phyloP scores from a whole-genome alignment of 2,113 vertebrate genomes.

The Rhineura floridana region DNA sequence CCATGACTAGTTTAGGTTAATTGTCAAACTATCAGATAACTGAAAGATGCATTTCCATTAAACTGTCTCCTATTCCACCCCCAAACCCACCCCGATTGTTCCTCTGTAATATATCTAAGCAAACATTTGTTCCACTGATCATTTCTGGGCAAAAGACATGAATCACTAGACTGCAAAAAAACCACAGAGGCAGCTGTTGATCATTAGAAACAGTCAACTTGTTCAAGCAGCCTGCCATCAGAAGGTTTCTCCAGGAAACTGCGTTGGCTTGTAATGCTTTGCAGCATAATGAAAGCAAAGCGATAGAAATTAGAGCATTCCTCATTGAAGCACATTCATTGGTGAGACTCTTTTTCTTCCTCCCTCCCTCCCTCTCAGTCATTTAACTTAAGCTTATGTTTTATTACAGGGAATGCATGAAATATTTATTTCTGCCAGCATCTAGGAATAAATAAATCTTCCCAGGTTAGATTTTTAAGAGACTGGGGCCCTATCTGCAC shows the following conservation, averaged over 20 bases:
- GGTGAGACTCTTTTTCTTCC: conserved; percentile 28
- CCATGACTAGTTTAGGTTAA: conserved; percentile 64
- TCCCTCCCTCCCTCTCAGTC: background rate
- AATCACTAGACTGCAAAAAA: conserved; percentile 83
- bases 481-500: too few species aligned
- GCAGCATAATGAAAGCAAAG: conserved; percentile 52
- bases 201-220: conserved; percentile 81
- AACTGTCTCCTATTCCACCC: conserved; percentile 71
- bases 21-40: conserved; percentile 75
- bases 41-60: conserved; percentile 74
- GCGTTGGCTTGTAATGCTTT: conserved; percentile 69
- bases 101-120: conserved; percentile 81
- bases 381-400: conserved; percentile 37
- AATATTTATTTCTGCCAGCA: conserved; percentile 31
- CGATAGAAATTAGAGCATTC: conserved; percentile 60
- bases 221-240: conserved; percentile 70
- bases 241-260: conserved; percentile 73
- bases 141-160: conserved; percentile 86
- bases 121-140: conserved; percentile 90
- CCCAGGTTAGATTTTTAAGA: background rate
- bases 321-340: conserved; percentile 47
- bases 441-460: conserved; percentile 17
- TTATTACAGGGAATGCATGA: conserved; percentile 16
- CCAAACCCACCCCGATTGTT: conserved; percentile 65
- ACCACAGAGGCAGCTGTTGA: conserved; percentile 84